Percentiles rank a stretch among this genome's conserved stretches.
Conservation (phyloP, 2,113 vertebrate genomes). For the Neotoma lepida region DNA sequence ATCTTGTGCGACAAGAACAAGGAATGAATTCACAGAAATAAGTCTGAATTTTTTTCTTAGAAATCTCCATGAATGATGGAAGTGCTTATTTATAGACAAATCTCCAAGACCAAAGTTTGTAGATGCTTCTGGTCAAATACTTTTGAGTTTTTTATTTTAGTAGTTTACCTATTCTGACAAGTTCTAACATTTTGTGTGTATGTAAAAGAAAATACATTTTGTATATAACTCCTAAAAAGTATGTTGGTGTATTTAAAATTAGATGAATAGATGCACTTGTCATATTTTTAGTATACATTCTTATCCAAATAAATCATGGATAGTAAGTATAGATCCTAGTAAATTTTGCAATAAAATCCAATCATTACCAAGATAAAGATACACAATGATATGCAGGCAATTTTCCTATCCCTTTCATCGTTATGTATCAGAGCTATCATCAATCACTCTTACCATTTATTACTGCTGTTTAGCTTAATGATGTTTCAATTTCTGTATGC, state of each 20-base stretch:
- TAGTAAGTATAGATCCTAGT: neutral
- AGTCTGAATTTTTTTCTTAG: neutral
- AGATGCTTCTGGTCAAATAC: neutral
- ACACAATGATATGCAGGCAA: neutral
- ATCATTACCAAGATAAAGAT: neutral
- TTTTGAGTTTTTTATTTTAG: neutral
- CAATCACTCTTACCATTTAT: neutral
- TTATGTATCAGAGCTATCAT: neutral
- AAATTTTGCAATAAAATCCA: neutral
- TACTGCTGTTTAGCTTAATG: neutral
- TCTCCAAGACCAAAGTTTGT: neutral
- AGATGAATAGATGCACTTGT: neutral
- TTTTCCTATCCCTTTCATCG: neutral
- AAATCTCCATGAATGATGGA: neutral
- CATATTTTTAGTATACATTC: neutral
- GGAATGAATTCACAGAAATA: neutral
- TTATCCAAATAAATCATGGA: neutral
- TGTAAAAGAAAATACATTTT: neutral
- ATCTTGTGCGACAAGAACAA: neutral
- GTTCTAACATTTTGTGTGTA: neutral
- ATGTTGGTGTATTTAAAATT: neutral
- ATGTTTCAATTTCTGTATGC: neutral
- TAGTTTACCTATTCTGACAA: neutral
- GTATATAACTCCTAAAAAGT: neutral
- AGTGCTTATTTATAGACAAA: neutral